Conservation (phyloP, 2,113 vertebrate species). For the Aphelocoma coerulescens region DNA sequence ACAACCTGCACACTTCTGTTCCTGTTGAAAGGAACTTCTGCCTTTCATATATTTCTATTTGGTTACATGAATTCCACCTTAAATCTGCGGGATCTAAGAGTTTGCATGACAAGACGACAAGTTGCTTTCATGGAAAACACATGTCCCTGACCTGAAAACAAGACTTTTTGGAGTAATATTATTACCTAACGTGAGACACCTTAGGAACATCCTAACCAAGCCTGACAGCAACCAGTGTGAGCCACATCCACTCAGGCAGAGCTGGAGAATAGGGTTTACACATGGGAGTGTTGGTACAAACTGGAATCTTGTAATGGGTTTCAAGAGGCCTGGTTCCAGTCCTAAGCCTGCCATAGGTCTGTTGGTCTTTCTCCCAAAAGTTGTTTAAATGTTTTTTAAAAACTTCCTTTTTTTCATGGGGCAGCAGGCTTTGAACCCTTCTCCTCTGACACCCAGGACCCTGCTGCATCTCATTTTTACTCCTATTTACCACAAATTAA, state of each 20-base stretch:
- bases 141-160: not conserved
- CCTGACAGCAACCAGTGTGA: not conserved
- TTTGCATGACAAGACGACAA: fast-evolving
- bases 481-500: not conserved
- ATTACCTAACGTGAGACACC: not conserved
- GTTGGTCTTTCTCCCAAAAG: not conserved
- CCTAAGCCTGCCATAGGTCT: not conserved
- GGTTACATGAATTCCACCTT: not conserved
- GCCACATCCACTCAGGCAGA: not conserved
- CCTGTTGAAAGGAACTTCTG: not conserved
- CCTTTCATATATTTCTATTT: not conserved
- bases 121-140: not conserved
- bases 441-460: not conserved
- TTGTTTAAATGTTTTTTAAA: not conserved
- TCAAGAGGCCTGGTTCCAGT: not conserved
- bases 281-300: not conserved
- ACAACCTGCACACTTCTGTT: not conserved
- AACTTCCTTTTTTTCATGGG: not conserved
- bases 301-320: not conserved
- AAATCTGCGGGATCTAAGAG: not conserved
- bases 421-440: not conserved
- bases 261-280: not conserved
- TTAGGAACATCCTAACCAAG: not conserved
- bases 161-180: not conserved
- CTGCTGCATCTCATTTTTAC: not conserved